A percentile compares a stretch with the other conserved stretches of the same genome.
phyloP scores from a whole-genome alignment of 2,113 vertebrate species.

The Lepidothrix coronata region DNA sequence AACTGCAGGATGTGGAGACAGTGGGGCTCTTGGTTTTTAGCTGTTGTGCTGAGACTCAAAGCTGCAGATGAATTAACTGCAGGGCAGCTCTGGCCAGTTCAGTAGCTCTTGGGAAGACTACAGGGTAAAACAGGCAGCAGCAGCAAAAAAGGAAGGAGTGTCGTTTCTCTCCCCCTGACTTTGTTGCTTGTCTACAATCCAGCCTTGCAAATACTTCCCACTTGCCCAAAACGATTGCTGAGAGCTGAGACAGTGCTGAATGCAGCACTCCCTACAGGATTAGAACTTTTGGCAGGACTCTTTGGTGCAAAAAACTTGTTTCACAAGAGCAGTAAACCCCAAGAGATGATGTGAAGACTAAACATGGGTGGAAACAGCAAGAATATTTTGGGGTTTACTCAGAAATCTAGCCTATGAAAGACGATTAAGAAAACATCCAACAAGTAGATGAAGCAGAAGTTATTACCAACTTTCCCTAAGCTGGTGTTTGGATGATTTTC shows the following conservation, averaged over 20 bases:
- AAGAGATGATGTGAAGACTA: not conserved
- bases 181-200: not conserved
- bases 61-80: not conserved
- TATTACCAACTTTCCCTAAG: not conserved
- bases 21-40: not conserved
- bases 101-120: not conserved
- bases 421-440: not conserved
- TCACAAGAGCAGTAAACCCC: not conserved
- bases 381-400: not conserved
- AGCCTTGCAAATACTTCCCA: not conserved
- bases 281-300: not conserved
- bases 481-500: not conserved
- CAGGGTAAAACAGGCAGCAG: not conserved
- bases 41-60: not conserved
- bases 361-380: not conserved
- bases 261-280: not conserved
- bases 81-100: not conserved
- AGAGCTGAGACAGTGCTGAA: not conserved
- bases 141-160: not conserved
- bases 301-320: not conserved
- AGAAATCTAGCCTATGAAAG: not conserved
- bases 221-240: not conserved
- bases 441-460: not conserved
- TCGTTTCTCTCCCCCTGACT: not conserved
- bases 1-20: not conserved